phyloP scores from a whole-genome alignment of 2,113 vertebrate species.

The Syngnathus scovelli region DNA sequence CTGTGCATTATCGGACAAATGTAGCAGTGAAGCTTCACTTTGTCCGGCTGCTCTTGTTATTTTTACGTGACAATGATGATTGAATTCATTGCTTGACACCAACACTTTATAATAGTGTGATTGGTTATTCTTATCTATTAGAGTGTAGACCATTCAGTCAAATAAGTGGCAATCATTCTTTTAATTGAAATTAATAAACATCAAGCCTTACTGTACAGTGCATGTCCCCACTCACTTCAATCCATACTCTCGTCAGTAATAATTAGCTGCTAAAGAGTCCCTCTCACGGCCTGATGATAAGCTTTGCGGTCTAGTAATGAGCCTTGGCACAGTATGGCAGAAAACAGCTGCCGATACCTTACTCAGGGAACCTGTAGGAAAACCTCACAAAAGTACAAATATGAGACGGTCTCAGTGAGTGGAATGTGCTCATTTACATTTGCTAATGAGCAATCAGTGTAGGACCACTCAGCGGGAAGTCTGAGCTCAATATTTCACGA shows the following conservation, averaged over 20 bases:
- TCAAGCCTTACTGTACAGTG: neutral
- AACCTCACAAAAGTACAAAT: constrained; percentile 29
- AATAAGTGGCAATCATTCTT: neutral
- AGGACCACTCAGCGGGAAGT: constrained; percentile 24
- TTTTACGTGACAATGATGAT: neutral
- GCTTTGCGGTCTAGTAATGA: constrained; percentile 59
- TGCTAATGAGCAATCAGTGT: constrained; percentile 43
- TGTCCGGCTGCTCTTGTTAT: neutral
- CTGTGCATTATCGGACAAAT: too few species aligned
- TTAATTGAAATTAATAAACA: neutral
- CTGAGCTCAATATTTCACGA: constrained; percentile 18
- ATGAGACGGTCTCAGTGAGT: constrained; percentile 33
- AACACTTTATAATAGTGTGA: too few species aligned
- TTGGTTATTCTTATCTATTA: neutral
- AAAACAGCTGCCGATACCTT: constrained; percentile 54
- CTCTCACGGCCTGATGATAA: constrained; percentile 56
- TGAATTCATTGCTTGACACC: too few species aligned
- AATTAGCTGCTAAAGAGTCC: constrained; percentile 60
- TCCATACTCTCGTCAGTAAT: constrained; percentile 50
- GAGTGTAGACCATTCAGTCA: neutral
- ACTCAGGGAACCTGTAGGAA: constrained; percentile 38
- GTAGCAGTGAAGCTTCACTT: too few species aligned
- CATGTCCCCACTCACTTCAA: constrained; percentile 24
- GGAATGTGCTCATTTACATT: constrained; percentile 11
- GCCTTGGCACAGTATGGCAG: constrained; percentile 40